Conservation (phyloP, 2,888 invertebrate species). For the Oxyscelio sp. region DNA sequence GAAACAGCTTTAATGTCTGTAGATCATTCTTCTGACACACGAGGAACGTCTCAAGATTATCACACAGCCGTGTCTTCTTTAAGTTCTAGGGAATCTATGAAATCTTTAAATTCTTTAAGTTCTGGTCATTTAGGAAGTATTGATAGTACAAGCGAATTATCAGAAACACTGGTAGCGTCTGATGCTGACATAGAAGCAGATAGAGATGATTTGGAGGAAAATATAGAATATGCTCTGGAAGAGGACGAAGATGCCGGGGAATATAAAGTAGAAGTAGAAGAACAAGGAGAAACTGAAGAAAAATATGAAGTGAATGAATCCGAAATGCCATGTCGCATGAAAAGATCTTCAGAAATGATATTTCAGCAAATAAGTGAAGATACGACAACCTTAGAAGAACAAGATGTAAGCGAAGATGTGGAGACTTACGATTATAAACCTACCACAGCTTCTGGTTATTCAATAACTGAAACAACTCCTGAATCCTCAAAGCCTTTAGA, state of each 20-base stretch:
- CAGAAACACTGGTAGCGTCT: slow-evolving; percentile 97
- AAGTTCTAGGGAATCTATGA: slow-evolving; percentile 96
- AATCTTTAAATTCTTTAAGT: slow-evolving; percentile 96
- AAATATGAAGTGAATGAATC: slow-evolving; percentile 89
- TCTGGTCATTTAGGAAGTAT: slow-evolving; percentile 96
- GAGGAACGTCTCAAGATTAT: slow-evolving; percentile 95
- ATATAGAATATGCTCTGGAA: slow-evolving; percentile 87
- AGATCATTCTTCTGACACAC: slow-evolving; percentile 92
- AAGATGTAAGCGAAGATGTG: slow-evolving; percentile 79
- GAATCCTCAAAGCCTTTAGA: slow-evolving; percentile 88
- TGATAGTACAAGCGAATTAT: slow-evolving; percentile 95
- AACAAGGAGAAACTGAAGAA: slow-evolving; percentile 69
- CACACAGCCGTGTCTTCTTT: slow-evolving; percentile 96
- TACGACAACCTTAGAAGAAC: slow-evolving; percentile 78
- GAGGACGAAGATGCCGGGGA: slow-evolving; percentile 85
- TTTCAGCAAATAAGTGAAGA: slow-evolving; percentile 92
- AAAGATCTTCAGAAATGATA: slow-evolving; percentile 96
- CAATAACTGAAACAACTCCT: slow-evolving; percentile 48
- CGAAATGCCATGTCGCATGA: slow-evolving; percentile 90
- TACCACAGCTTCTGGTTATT: slow-evolving; percentile 78
- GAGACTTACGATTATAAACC: slow-evolving; percentile 89
- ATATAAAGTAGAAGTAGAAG: slow-evolving; percentile 50
- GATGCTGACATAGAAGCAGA: slow-evolving; percentile 93
- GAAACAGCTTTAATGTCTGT: slow-evolving; percentile 95
- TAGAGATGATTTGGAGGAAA: slow-evolving; percentile 91